Evolutionary conservation across 2,113 vertebrate species (phyloP), one percentile per base, ranked within the genome.

Genomic region (Chloropsis cyanopogon): DNA sequence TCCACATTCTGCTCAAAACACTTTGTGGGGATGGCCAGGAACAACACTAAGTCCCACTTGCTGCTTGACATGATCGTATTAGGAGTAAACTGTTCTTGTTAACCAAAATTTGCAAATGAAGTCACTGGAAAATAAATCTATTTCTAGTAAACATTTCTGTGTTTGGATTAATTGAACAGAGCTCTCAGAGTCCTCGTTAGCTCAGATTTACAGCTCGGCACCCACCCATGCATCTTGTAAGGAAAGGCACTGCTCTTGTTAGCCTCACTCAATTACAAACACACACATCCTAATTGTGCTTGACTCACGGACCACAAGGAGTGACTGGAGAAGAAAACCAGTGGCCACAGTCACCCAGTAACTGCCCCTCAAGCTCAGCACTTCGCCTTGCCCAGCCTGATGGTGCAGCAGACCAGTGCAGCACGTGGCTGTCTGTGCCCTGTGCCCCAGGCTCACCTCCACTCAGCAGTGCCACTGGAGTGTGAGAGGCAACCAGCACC

Each of bases 91-190:
- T 88, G 95, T 66, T 94, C 85, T 57, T 84, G 49, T 91, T 94
- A 91, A 94, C 81, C 72, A 89, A 84, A 94, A 96, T 88, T 77
- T 95, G 65, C 77, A 97, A 92, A 95, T 87, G 91, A 82, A 96
- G 90, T 83, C 73, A 71, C 18, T 73, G 64, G 82, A 93, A 92
- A 90, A 86, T 31, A 68, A 42, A 86, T 91, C 49, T 81, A 79
- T 87, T 86, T 88, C 87, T 77, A 92, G 86, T 90, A 68, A 87
- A 83, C 92, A 82, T 88, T 88, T 82, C 61, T 66, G 52, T 47
- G 68, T 82, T 86, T 86, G 92, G 76, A 95, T 89, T 81, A 72
- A 91, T 72, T 56, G 80, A 90, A 80, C 86, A 69, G 22, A 92
- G 65, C 90, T 78, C 71, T 63, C 41, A 56, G 79, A 54, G 66